Base-by-base conservation (phyloP, 2,797 vertebrate species). In the Chiroxiphia lanceolata region DNA sequence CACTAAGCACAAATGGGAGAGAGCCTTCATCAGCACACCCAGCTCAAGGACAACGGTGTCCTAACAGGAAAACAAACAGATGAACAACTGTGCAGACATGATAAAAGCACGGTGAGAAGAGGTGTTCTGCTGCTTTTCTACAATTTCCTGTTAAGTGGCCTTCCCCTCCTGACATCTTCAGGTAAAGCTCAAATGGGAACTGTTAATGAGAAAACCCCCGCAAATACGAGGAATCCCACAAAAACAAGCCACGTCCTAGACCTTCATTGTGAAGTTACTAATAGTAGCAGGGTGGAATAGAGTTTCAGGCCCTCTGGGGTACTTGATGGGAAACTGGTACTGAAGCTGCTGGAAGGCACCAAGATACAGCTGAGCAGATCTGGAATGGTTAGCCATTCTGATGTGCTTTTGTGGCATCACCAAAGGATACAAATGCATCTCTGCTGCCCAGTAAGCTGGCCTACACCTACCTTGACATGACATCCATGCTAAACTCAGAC, bases 351-450 rank as follows among this genome's bases (percentile, higher is more conserved):
- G 78, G 11, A 68, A 56, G 9, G 27, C n/a, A 80, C 22, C 23
- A 68, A 80, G 27, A 81, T 44, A 38, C 2, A 61, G 40, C 13
- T 72, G 8, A 85, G n/a, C 22, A 92, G 82, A 92, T 42, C 29
- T 63, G 76, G 69, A 54, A 42, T 1, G 1, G 10, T 26, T 34
- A 47, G 20, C 7, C 38, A 38, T 38, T 38, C 47, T 47, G 4
- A 20, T 16, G 3, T 0, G 0, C 31, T 84, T 87, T 23, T 67
- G 64, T 60, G 36, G 64, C 40, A 70, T 19, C 1, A 3, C 10
- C 2, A 3, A 50, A 80, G 19, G 23, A 60, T 15, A 36, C 1
- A 0, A 65, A 40, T 5, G 12, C 6, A 65, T 1, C 11, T 64
- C 56, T 50, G 34, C 44, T 74, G 26, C 51, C 13, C 34, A 78